These are phyloP conservation scores for Gallinago stenura DNA, from an alignment of 2,797 vertebrate species.

Conservation along the genomic window DNA sequence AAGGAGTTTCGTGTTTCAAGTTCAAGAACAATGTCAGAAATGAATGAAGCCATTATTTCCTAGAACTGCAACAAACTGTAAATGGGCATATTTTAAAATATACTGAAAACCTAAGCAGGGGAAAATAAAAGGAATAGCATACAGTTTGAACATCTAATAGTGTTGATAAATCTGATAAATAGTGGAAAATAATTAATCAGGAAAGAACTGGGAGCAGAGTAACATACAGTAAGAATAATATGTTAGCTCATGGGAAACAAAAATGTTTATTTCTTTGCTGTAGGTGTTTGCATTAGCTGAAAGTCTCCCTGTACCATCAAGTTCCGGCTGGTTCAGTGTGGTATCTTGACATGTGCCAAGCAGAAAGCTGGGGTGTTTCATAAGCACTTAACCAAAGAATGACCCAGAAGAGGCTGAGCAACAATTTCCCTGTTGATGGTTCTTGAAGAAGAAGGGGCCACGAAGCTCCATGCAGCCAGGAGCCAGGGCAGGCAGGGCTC, in stretches of 20 bases:
- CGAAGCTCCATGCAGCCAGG: neutral
- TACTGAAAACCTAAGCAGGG: neutral
- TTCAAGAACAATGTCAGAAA: constrained; percentile 8
- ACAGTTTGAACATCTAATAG: neutral
- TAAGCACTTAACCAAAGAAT: neutral
- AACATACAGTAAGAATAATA: neutral
- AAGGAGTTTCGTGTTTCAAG: neutral
- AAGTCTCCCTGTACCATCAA: neutral
- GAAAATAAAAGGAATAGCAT: constrained; percentile 2
- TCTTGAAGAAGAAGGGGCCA: neutral
- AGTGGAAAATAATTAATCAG: neutral
- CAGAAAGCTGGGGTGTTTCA: neutral
- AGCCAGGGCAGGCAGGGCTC: neutral
- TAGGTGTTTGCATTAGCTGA: neutral
- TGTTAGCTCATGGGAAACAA: neutral
- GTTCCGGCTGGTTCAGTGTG: neutral
- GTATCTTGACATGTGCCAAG: neutral
- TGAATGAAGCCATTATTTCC: constrained; percentile 38
- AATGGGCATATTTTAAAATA: constrained; percentile 20
- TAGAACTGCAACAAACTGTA: neutral
- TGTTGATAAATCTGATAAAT: neutral
- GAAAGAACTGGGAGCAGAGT: neutral
- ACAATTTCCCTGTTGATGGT: neutral
- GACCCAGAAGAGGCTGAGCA: neutral
- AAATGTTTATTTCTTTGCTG: constrained; percentile 16